Base-by-base conservation (phyloP, 35 echinoderm and acorn worm species). In the Amphiura filiformis region DNA sequence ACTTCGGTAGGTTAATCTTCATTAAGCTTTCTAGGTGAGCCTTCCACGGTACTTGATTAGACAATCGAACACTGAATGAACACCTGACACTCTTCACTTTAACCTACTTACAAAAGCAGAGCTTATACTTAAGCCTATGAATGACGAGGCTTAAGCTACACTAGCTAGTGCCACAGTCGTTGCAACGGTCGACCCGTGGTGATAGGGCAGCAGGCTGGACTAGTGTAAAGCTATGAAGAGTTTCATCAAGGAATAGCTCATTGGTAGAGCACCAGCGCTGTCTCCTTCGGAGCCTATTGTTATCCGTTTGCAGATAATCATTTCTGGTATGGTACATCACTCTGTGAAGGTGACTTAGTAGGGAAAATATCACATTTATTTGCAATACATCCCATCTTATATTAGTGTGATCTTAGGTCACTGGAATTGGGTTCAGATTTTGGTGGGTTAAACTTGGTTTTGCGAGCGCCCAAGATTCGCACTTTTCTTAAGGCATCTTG, bases 301-400 rank as follows among this genome's bases (percentile, higher is more conserved):
- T 70, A 70, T 70, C 61, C 26, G 61, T 70, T 11, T 70, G 7
- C 7, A 11, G 61, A 70, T 70, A 70, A 70, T 5, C 61, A 70
- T 23, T 70, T 23, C 61, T 70, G 61, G 26, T n/a, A 70, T n/a
- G n/a, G n/a, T 70, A 70, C 26, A 5, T 70, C 61, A 13, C 61
- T 70, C 61, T 70, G 61, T 70, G 61, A 70, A 70, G n/a, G 61
- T 70, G 61, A 30, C 61, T 70, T 70, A 30, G 61, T 70, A 70
- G 61, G 61, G 61, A n/a, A 70, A 70, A 70, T 23, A 2, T 70
- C 61, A 70, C 26, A 70, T 70, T 23, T 70, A 5, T 70, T 70
- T 70, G 61, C 26, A 5, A 47, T 47, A 17, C 5, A 47, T 47
- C 5, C 41, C 17, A 17, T 4, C 4, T 47, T 47, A 13, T 70